These are phyloP conservation scores for Excalfactoria chinensis DNA, from an alignment of 2,113 vertebrate genomes.

Conservation along the genomic window DNA sequence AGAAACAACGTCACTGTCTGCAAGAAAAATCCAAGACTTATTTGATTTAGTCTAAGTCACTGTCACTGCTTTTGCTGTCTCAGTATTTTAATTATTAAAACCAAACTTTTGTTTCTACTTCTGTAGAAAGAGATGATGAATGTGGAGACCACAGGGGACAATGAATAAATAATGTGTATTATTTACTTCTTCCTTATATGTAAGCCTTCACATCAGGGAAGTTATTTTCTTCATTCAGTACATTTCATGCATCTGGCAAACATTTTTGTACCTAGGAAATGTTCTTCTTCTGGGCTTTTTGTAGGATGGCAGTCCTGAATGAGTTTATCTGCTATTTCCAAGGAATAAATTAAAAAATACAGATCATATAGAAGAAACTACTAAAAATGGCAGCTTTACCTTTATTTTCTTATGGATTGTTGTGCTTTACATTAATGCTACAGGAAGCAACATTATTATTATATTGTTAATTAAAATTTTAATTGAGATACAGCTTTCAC, in stretches of 20 bases:
- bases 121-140: not conserved
- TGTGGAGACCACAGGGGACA: not conserved
- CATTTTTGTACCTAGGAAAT: slow-evolving; percentile 55
- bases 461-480: not conserved
- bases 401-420: slow-evolving; percentile 25
- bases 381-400: not conserved
- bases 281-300: slow-evolving; percentile 27
- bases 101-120: not conserved
- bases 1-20: not conserved
- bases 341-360: not conserved
- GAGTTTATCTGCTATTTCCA: slow-evolving; percentile 72
- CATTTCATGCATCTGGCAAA: slow-evolving; percentile 55
- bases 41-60: not conserved
- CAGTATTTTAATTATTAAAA: slow-evolving; percentile 20
- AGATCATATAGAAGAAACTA: not conserved
- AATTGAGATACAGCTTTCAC: not conserved
- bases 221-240: not conserved
- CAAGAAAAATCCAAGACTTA: not conserved
- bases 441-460: not conserved
- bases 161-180: not conserved
- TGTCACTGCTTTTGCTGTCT: not conserved
- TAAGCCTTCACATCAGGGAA: not conserved
- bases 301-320: slow-evolving; percentile 56
- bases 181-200: too few relatives aligned
- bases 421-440: not conserved